These are phyloP conservation scores for Nannospalax galili DNA, from an alignment of 2,113 vertebrate species.

Conservation along the genomic window DNA sequence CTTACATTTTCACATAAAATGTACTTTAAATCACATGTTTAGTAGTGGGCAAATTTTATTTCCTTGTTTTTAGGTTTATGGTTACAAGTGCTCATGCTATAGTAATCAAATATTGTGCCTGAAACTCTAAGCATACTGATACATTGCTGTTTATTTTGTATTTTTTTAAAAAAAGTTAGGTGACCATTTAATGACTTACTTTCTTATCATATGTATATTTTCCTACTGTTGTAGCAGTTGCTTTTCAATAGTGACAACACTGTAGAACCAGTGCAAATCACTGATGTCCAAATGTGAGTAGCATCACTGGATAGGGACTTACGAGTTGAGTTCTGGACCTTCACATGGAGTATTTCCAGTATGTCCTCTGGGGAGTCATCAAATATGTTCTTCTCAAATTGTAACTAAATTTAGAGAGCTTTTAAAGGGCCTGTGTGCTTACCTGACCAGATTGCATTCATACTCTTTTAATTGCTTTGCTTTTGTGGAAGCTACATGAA, in stretches of 20 bases:
- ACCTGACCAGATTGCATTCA: conserved; percentile 42
- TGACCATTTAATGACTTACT: neutral
- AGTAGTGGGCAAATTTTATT: neutral
- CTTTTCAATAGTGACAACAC: neutral
- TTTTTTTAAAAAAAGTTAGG: neutral
- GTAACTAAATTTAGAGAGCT: conserved; percentile 8
- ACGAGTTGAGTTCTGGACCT: neutral
- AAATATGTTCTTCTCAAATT: neutral
- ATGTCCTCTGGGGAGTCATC: neutral
- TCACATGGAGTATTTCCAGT: neutral
- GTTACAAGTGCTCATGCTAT: neutral
- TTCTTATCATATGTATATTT: neutral
- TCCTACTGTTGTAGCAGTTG: neutral
- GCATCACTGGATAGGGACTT: neutral
- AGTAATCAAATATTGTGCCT: neutral
- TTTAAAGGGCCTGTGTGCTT: conserved; percentile 31
- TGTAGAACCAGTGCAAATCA: neutral
- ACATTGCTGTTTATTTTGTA: neutral
- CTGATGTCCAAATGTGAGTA: neutral
- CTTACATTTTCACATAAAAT: neutral
- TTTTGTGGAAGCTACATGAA: conserved; percentile 55
- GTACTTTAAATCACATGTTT: neutral
- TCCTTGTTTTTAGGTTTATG: neutral
- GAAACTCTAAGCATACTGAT: neutral
- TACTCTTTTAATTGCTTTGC: conserved; percentile 57